Evolutionary conservation across 2,113 vertebrate species (phyloP).

Genomic region (Fregetta grallaria): DNA sequence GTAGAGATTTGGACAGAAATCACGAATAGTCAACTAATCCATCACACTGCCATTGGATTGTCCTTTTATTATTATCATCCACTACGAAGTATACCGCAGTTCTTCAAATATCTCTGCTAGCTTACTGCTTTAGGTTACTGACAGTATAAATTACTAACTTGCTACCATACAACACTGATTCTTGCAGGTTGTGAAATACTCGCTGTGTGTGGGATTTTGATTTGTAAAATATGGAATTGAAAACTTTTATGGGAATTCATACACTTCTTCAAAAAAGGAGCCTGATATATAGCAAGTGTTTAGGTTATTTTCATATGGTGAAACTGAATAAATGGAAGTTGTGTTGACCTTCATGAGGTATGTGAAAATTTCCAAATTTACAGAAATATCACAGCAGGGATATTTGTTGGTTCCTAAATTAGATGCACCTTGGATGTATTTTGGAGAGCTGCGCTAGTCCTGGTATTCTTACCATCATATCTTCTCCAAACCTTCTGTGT

Average conservation of each 20-base stretch:
- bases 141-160: not conserved
- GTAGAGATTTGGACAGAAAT: not conserved
- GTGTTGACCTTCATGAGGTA: not conserved
- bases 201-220: rapidly evolving
- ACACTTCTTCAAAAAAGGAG: not conserved
- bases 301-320: not conserved
- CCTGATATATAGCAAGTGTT: not conserved
- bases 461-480: not conserved
- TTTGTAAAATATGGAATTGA: not conserved
- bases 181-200: not conserved
- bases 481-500: not conserved
- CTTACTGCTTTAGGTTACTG: not conserved
- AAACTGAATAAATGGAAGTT: not conserved
- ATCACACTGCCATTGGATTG: not conserved
- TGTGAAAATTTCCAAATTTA: not conserved
- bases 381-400: not conserved
- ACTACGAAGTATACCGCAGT: not conserved
- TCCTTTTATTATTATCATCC: not conserved
- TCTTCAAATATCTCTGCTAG: not conserved
- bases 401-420: not conserved
- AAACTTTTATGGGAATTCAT: not conserved
- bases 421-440: not conserved
- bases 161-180: not conserved
- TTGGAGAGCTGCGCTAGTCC: not conserved
- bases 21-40: not conserved